A percentile compares a stretch with the other conserved stretches of the same genome.
These are phyloP conservation scores for Hoplodrina ambigua DNA, from an alignment of 2,888 invertebrate species.

Conservation along the genomic window DNA sequence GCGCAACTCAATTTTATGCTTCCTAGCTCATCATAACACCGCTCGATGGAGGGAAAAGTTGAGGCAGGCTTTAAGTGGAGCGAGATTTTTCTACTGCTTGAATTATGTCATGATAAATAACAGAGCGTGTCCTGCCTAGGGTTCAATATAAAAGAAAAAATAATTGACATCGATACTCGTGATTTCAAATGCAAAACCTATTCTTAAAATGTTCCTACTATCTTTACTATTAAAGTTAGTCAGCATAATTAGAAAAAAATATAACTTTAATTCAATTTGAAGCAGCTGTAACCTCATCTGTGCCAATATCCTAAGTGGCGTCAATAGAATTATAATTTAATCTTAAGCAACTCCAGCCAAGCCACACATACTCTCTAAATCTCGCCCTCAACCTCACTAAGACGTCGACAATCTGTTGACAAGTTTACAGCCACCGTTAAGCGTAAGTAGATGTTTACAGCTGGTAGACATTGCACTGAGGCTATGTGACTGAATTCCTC, in stretches of 20 bases:
- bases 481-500: slow-evolving; percentile 63
- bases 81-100: slow-evolving; percentile 9
- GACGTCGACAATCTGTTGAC: slow-evolving; percentile 60
- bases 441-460: slow-evolving; percentile 70
- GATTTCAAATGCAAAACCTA: too few species aligned
- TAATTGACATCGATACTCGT: too few species aligned
- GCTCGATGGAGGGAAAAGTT: slow-evolving; percentile 8
- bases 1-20: slow-evolving; percentile 17
- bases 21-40: slow-evolving; percentile 1
- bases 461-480: slow-evolving; percentile 64
- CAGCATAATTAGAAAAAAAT: background rate
- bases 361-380: slow-evolving; percentile 46
- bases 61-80: background rate
- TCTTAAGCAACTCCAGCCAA: slow-evolving; percentile 33
- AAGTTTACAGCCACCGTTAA: slow-evolving; percentile 60
- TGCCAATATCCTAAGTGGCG: slow-evolving; percentile 12
- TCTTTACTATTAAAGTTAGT: background rate
- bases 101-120: background rate
- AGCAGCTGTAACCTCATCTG: background rate
- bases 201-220: background rate
- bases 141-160: background rate
- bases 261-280: background rate
- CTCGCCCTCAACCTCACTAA: slow-evolving; percentile 52
- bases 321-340: slow-evolving; percentile 43
- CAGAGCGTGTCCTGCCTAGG: background rate